Base-by-base conservation (phyloP, 2,888 invertebrate genomes). In the Stictocephala bisonia region DNA sequence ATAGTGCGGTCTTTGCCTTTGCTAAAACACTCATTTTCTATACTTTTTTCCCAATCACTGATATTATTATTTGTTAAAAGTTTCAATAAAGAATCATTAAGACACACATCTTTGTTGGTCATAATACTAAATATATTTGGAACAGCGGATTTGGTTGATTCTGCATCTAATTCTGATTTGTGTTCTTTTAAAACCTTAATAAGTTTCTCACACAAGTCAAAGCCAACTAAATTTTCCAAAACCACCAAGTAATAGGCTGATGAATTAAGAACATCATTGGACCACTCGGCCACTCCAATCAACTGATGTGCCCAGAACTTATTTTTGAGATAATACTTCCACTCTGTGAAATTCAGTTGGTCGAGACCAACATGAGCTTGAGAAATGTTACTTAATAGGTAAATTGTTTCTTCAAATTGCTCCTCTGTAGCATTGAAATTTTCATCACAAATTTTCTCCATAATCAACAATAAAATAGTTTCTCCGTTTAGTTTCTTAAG, bases 291-390 rank as follows among this genome's bases (percentile, higher is more conserved):
- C 26, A 78, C 48, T 56, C 48, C 7, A 51, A 26, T 56, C 60
- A 79, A 27, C 56, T 73, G 50, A 50, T 68, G 66, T 9, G 60
- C 71, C 77, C 77, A 74, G 31, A 74, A 77, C 51, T 56, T 72
- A 72, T 78, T 78, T 71, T 77, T 76, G n/a, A 79, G 67, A 9
- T 73, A 74, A 71, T 78, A 78, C 15, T 72, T 67, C 79, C 79
- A 79, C 72, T 78, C 79, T 31, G 76, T 68, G 64, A 79, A 68
- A 7, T 72, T 72, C 3, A 77, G 50, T 2, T 64, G 58, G 40
- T 74, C 71, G 26, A 74, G 20, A 50, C 29, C 51, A 27, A 75
- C 64, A 22, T 70, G 7, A 18, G 6, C 73, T 71, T 69, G 60
- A 11, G 70, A 44, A 31, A 77, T 77, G 44, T 75, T 50, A 72